These are phyloP conservation scores for Psittacula derbiana DNA, from an alignment of 2,797 vertebrate species.

Conservation along the genomic window DNA sequence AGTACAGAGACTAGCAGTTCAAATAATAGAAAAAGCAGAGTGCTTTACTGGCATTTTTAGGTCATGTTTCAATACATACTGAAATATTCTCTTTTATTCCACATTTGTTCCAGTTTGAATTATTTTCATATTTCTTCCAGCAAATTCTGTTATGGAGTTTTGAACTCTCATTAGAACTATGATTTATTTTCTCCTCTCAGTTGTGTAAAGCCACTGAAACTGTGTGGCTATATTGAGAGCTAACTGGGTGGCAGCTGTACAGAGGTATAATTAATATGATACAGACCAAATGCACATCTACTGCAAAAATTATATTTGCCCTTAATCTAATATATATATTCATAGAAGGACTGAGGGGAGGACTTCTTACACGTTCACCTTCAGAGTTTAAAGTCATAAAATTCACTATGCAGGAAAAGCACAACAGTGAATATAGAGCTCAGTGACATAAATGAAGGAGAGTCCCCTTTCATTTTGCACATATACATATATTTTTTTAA, in stretches of 20 bases:
- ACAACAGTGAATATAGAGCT: not conserved
- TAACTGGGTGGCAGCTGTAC: conserved; percentile 19
- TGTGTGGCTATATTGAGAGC: conserved; percentile 5
- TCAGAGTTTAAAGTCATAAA: not conserved
- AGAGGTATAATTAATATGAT: conserved; percentile 23
- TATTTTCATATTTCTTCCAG: conserved; percentile 44
- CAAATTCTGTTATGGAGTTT: conserved; percentile 9
- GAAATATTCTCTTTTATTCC: conserved; percentile 53
- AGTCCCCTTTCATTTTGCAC: not conserved
- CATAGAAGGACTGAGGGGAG: not conserved
- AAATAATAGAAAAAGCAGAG: conserved; percentile 40
- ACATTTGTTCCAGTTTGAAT: conserved; percentile 26
- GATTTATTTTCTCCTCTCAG: conserved; percentile 35
- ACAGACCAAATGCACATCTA: conserved; percentile 5
- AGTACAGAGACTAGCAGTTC: conserved; percentile 10
- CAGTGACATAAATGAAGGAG: not conserved
- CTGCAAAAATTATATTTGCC: not conserved
- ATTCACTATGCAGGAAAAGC: not conserved
- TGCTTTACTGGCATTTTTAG: conserved; percentile 47
- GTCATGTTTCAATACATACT: conserved; percentile 45
- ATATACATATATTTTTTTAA: not conserved
- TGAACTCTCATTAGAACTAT: conserved; percentile 2
- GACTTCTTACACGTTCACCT: not conserved
- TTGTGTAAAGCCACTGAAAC: not conserved
- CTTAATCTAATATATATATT: not conserved